Conservation (phyloP, 2,797 vertebrate species). For the Danio tinwini region DNA sequence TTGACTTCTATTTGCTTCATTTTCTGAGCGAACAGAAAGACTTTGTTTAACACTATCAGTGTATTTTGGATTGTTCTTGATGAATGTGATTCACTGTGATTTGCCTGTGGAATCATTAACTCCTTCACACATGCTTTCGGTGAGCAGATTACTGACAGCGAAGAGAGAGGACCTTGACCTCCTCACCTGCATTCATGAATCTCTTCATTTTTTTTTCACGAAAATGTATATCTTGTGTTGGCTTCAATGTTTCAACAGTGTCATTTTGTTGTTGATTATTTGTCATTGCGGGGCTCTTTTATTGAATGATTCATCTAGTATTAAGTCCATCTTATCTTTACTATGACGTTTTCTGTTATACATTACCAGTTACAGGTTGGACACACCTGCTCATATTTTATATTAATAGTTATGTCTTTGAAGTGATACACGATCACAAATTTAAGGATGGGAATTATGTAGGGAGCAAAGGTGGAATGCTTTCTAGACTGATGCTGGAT, state of each 20-base stretch:
- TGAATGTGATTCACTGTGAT: slow-evolving; percentile 51
- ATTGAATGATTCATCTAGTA: not conserved
- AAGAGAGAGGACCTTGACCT: slow-evolving; percentile 62
- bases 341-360: not conserved
- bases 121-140: slow-evolving; percentile 41
- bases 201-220: slow-evolving; percentile 1
- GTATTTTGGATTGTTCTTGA: slow-evolving; percentile 51
- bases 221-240: not conserved
- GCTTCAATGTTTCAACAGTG: not conserved
- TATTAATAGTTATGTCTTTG: not conserved
- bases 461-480: slow-evolving; percentile 3
- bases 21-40: not conserved
- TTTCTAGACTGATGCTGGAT: too few species aligned
- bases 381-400: not conserved
- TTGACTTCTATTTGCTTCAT: not conserved
- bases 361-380: not conserved
- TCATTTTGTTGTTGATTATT: not conserved
- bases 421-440: not conserved
- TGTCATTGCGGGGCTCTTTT: not conserved
- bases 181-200: slow-evolving; percentile 30
- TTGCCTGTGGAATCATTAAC: slow-evolving; percentile 66
- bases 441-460: not conserved
- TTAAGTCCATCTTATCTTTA: not conserved
- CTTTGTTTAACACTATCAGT: slow-evolving; percentile 26
- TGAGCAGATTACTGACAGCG: slow-evolving; percentile 39